Evolutionary conservation across 1,140 invertebrate genomes (phyloP).

Genomic region (Eupristina koningsbergeri): DNA sequence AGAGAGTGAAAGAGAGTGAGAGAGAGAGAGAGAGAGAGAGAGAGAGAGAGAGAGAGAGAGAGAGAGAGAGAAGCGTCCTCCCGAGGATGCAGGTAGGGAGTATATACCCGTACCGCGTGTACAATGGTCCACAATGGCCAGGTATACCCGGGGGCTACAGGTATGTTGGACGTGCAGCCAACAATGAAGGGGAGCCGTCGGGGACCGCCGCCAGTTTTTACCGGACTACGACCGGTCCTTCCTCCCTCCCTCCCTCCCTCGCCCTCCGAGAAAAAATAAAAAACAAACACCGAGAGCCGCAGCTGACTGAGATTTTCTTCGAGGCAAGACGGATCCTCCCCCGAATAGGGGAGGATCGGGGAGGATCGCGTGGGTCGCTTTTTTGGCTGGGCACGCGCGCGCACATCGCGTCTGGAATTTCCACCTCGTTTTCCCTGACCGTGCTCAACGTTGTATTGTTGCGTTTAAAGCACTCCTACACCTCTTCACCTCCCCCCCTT

Average conservation of each 20-base stretch:
- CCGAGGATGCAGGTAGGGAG: not conserved
- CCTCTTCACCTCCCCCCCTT: no score
- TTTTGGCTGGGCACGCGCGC: not conserved
- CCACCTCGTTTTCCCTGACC: slow-evolving; percentile 33
- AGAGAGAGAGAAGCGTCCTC: slow-evolving; percentile 16
- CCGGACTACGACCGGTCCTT: not conserved
- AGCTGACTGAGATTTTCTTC: slow-evolving; percentile 39
- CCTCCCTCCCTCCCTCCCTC: not conserved
- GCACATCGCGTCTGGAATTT: slow-evolving; percentile 11
- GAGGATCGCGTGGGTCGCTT: not conserved
- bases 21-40: not conserved
- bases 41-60: not conserved
- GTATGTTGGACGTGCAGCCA: slow-evolving; percentile 47
- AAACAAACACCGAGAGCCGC: slow-evolving; percentile 20
- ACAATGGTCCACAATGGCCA: slow-evolving; percentile 37
- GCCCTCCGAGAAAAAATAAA: slow-evolving; percentile 2
- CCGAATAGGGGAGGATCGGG: not conserved
- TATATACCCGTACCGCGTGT: slow-evolving; percentile 15
- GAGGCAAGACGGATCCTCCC: not conserved
- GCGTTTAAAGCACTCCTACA: not conserved
- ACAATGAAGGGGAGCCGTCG: slow-evolving; percentile 36
- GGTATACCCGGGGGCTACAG: slow-evolving; percentile 44
- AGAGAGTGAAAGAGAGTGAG: not conserved
- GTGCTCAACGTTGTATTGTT: slow-evolving; percentile 2
- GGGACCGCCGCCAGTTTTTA: slow-evolving; percentile 8